Evolutionary conservation across 2,113 vertebrate species (phyloP), one percentile per base, ranked within the genome.

Genomic region (Delphinapterus leucas): DNA sequence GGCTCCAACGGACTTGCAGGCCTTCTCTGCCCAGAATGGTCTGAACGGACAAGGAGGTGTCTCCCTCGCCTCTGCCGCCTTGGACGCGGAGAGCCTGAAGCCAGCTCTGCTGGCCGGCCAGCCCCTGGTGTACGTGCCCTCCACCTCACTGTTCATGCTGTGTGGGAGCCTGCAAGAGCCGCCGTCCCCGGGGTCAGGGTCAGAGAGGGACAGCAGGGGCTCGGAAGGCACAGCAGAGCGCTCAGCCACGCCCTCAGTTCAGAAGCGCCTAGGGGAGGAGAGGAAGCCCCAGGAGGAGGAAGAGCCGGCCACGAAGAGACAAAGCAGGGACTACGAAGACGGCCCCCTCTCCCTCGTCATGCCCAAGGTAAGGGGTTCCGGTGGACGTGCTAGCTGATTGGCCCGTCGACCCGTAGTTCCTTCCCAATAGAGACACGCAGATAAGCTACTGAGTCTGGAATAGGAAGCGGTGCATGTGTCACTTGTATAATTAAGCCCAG

Each of bases 81-180:
- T 74, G 5, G 98, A 97, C 4, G 1, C 63, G 36, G 98, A 99
- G 67, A 94, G 83, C 25, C 61, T 92, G 61, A 98, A 97, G 86
- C 85, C 98, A 53, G 36, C 97, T 21, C 67, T 98, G 87, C 90
- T 98, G 44, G 84, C 98, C 9, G 95, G 63, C 11, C 98, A 98
- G 60, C 97, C 97, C 26, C 81, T 99, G 89, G 96, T 99, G 58
- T 99, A 99, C 71, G 97, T 99, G 96, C 99, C 99, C 1, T 99
- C 99, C 92, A 97, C 99, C 18, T 99, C 99, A 0, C 96, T 99
- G 83, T 98, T 99, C 92, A 99, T 99, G 99, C 94, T 99, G 68
- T 99, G 98, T 2, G 96, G 98, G 3, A 82, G 95, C 77, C 94
- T 98, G 80, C 98, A 88, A 53, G 98, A 98, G 55, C 96, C 79